These are phyloP conservation scores for Plagodis dolabraria DNA, from an alignment of 2,888 invertebrate genomes.

Conservation along the genomic window DNA sequence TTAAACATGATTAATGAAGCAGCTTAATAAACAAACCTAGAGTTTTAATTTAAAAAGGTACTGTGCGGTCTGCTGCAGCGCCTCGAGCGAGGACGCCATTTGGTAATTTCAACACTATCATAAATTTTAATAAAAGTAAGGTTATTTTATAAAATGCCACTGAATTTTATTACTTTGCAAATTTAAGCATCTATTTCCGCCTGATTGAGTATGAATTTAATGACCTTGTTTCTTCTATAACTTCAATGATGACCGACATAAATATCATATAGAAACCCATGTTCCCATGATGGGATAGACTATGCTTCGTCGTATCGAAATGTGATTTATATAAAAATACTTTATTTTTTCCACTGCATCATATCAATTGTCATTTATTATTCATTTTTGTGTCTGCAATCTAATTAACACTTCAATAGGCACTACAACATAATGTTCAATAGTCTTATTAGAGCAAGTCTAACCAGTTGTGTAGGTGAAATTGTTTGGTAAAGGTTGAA, in stretches of 20 bases:
- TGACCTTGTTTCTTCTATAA: too few relatives aligned
- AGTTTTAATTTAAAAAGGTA: constrained; percentile 34
- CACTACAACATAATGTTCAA: constrained; percentile 25
- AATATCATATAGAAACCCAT: too few relatives aligned
- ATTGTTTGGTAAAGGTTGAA: constrained; percentile 58
- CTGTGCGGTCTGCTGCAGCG: constrained; percentile 32
- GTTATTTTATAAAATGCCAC: constrained; percentile 11
- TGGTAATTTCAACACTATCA: constrained; percentile 20
- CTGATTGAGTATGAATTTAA: too few relatives aligned
- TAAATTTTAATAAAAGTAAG: constrained; percentile 15
- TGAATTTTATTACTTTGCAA: not conserved
- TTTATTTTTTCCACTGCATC: constrained; percentile 34
- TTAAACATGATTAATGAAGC: constrained; percentile 55
- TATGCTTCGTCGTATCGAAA: too few relatives aligned
- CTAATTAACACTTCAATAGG: constrained; percentile 53
- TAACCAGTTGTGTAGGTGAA: constrained; percentile 58
- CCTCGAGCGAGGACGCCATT: constrained; percentile 44
- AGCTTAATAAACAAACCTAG: constrained; percentile 49
- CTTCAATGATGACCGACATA: too few relatives aligned
- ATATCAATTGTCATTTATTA: constrained; percentile 46
- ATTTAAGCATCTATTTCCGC: too few relatives aligned
- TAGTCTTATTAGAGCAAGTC: constrained; percentile 28
- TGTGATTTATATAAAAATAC: not conserved
- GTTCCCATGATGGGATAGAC: too few relatives aligned
- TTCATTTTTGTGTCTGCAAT: constrained; percentile 44